phyloP scores from a whole-genome alignment of 2,113 vertebrate genomes.

The Gymnobelideus leadbeateri region DNA sequence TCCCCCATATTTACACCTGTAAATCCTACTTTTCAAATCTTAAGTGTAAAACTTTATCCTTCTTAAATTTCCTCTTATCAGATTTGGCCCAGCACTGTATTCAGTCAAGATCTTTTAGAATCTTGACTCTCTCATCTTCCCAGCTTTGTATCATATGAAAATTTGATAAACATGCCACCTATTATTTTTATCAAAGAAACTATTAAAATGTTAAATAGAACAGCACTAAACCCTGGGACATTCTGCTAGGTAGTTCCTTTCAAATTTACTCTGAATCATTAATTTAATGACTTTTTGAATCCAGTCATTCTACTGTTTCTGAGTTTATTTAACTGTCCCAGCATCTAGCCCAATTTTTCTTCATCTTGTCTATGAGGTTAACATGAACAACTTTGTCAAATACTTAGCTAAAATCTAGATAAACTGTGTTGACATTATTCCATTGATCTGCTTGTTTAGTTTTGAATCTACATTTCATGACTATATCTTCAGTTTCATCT shows the following conservation, averaged over 20 bases:
- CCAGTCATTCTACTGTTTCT: background rate
- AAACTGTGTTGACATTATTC: background rate
- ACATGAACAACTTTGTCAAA: background rate
- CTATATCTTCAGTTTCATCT: background rate
- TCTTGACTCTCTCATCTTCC: background rate
- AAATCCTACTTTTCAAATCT: background rate
- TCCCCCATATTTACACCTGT: background rate
- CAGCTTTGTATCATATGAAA: background rate
- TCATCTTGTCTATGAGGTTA: background rate
- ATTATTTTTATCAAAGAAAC: background rate
- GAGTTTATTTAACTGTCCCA: background rate
- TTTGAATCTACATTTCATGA: background rate
- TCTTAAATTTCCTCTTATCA: background rate
- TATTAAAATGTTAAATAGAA: background rate
- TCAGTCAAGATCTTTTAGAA: background rate
- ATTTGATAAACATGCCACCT: background rate
- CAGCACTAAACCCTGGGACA: background rate
- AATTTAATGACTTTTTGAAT: background rate
- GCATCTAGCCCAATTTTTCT: background rate
- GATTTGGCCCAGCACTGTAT: background rate
- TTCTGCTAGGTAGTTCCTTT: background rate
- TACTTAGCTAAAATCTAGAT: background rate
- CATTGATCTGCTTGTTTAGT: background rate
- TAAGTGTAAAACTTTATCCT: background rate
- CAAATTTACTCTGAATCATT: background rate